Conservation (phyloP, 2,888 invertebrate genomes). For the Epinotia nisella region DNA sequence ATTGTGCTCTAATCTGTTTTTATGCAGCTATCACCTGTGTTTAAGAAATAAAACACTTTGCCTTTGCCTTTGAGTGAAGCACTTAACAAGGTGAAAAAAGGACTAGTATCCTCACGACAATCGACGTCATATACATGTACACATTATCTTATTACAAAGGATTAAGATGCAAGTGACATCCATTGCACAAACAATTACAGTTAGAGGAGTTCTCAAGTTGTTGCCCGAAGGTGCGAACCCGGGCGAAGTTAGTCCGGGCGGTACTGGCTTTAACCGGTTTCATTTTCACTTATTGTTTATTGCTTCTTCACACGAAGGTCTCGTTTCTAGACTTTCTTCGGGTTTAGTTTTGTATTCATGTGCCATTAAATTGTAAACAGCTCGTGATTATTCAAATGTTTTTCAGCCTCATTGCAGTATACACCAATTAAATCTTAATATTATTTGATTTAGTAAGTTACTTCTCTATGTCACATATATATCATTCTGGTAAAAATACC, state of each 20-base stretch:
- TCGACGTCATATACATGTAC: too few relatives aligned
- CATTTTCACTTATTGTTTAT: slow-evolving; percentile 20
- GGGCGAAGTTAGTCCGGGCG: slow-evolving; percentile 14
- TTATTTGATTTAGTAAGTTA: too few relatives aligned
- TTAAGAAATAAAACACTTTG: too few relatives aligned
- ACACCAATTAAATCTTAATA: too few relatives aligned
- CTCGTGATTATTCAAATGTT: too few relatives aligned
- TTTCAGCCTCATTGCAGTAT: too few relatives aligned
- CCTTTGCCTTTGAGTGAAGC: background rate
- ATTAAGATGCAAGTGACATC: background rate
- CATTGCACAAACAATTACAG: background rate
- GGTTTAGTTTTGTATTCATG: background rate
- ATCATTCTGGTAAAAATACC: too few relatives aligned
- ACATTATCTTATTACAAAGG: too few relatives aligned
- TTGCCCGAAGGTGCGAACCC: slow-evolving; percentile 19
- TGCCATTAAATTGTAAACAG: too few relatives aligned
- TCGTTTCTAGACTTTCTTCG: background rate
- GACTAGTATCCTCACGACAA: background rate
- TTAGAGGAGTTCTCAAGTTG: slow-evolving; percentile 4
- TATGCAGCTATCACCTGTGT: too few relatives aligned
- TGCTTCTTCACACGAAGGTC: background rate
- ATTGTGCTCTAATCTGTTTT: too few relatives aligned
- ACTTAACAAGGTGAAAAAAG: background rate
- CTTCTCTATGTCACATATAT: too few relatives aligned
- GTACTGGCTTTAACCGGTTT: slow-evolving; percentile 27